These are phyloP conservation scores for Synergus umbraculus DNA, from an alignment of 2,888 invertebrate species.

Conservation along the genomic window DNA sequence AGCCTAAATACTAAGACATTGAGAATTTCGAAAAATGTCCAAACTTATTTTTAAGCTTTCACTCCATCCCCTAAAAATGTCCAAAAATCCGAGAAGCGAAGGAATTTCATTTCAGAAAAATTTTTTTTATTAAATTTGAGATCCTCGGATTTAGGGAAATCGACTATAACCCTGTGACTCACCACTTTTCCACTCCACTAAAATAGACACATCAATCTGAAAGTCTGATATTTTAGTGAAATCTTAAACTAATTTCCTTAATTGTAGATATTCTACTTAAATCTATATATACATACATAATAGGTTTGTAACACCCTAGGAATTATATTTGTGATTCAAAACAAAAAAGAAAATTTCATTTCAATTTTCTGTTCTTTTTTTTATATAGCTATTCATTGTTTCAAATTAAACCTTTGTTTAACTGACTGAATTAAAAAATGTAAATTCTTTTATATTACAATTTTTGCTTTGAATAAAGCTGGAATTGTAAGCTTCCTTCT, in stretches of 20 bases:
- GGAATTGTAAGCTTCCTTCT: too few relatives aligned
- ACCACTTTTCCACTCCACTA: constrained; percentile 23
- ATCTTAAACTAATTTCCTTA: not conserved
- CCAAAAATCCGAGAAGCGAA: not conserved
- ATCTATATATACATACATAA: not conserved
- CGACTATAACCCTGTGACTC: constrained; percentile 29
- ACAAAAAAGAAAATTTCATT: not conserved
- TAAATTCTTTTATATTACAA: not conserved
- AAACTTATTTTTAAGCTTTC: not conserved
- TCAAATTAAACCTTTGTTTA: not conserved
- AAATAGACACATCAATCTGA: constrained; percentile 22
- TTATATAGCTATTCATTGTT: not conserved
- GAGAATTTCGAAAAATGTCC: constrained; percentile 17
- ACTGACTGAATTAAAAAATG: not conserved
- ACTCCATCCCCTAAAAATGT: not conserved
- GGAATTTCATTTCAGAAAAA: not conserved
- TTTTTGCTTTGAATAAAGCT: not conserved
- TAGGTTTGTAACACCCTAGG: not conserved
- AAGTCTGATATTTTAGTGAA: not conserved
- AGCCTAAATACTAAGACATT: constrained; percentile 22
- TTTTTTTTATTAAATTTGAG: not conserved
- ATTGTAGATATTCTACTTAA: not conserved
- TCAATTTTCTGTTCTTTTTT: not conserved
- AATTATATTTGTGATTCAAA: not conserved
- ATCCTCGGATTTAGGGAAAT: not conserved